A percentile compares a stretch with the other conserved stretches of the same genome.
Conservation (phyloP, 2,113 vertebrate genomes). For the Danionella cerebrum region DNA sequence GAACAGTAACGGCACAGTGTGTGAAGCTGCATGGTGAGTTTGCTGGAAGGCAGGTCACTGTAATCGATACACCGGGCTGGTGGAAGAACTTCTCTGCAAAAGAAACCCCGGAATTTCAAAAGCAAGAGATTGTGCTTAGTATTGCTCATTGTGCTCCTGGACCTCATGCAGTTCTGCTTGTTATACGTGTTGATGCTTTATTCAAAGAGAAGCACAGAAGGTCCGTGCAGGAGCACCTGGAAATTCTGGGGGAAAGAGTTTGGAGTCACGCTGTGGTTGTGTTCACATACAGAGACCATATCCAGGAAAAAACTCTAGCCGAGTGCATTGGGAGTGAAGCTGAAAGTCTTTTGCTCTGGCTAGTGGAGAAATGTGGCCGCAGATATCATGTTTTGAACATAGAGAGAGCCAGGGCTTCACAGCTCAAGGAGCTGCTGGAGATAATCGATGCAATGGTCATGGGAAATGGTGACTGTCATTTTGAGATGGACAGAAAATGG, state of each 20-base stretch:
- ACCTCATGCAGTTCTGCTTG: constrained; percentile 30
- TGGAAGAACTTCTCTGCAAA: constrained; percentile 33
- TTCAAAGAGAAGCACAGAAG: constrained; percentile 33
- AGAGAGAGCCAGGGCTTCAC: constrained; percentile 5
- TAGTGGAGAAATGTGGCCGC: constrained; percentile 32
- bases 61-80: constrained; percentile 39
- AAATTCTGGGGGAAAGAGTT: constrained; percentile 23
- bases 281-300: constrained; percentile 22
- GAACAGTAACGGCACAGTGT: constrained; percentile 5
- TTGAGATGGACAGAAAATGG: constrained; percentile 8
- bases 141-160: constrained; percentile 32
- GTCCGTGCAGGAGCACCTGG: constrained; percentile 30
- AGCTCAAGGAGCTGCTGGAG: constrained; percentile 18
- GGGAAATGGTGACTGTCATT: constrained; percentile 17
- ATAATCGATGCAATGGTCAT: constrained; percentile 28
- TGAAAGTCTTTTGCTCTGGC: constrained; percentile 17
- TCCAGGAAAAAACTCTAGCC: constrained; percentile 16
- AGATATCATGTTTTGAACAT: constrained; percentile 29
- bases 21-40: constrained; percentile 23
- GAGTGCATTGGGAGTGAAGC: constrained; percentile 4
- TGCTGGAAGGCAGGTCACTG: constrained; percentile 30
- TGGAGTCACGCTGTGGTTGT: constrained; percentile 36
- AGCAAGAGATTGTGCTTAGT: constrained; percentile 32
- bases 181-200: constrained; percentile 19
- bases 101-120: constrained; percentile 28